Evolutionary conservation across 2,797 vertebrate species (phyloP), one percentile per base, ranked within the genome.

Genomic region (Gallinago solitaria): DNA sequence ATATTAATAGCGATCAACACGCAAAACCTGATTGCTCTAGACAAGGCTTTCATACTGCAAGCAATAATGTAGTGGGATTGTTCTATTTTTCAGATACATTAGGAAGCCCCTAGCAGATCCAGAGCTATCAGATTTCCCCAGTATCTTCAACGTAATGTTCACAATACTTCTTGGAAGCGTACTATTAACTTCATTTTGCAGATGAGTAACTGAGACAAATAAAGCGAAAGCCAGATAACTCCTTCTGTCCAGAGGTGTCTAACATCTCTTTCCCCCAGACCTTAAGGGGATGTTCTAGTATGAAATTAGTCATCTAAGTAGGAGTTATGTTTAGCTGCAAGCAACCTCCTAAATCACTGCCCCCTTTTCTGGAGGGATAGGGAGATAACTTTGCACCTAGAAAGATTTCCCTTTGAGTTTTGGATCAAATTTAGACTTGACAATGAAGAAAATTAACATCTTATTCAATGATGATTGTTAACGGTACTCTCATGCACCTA

Each of bases 401-500:
- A 61, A 75, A 43, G 30, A 19, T 8, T 96, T 90, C 63, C 11
- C 11, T 33, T 48, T 57, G 30, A 69, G 17, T 51, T 67, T 51
- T 86, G 27, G 11, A 67, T 86, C 39, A 75, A 3, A 60, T 27
- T 53, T 67, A 41, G 17, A 41, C 56, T 76, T 84, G 28, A 19
- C 16, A 35, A 37, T 63, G 32, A 28, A 32, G 7, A 33, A 35
- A 90, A 65, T 17, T 39, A 88, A 9, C 8, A 53, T 11, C 7
- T 53, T n/a, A 23, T 8, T n/a, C 15, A 86, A 8, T 18, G 23
- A 1, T 13, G 33, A 45, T 37, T 37, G 32, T 84, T n/a, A 53
- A 9, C 9, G n/a, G 2, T 30, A 30, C 4, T 57, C 19, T 32
- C 4, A 7, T 39, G 35, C 2, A 7, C 4, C 20, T 68, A 1